Percentiles rank a stretch among this genome's conserved stretches.
These are phyloP conservation scores for Cheilosia pagana DNA, from an alignment of 2,888 invertebrate species.

Conservation along the genomic window DNA sequence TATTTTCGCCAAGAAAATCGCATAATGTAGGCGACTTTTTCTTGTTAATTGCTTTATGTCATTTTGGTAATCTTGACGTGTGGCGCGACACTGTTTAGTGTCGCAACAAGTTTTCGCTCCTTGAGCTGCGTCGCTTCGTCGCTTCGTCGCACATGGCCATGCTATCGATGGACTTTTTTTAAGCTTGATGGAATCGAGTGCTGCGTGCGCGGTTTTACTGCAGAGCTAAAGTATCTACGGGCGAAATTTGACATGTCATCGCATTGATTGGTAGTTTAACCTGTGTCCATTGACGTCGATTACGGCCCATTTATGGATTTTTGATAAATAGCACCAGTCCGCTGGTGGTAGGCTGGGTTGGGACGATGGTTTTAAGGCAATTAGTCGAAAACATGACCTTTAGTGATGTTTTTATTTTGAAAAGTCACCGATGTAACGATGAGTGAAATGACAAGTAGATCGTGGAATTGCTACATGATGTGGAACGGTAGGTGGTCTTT, in stretches of 20 bases:
- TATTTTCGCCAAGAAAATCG: constrained; percentile 23
- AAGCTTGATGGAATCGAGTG: constrained; percentile 33
- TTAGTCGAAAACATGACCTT: constrained; percentile 67
- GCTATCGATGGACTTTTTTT: constrained; percentile 16
- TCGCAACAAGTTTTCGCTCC: constrained; percentile 50
- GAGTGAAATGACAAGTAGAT: constrained; percentile 13
- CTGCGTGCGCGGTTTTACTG: constrained; percentile 28
- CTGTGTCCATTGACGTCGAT: constrained; percentile 71
- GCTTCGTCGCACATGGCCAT: not conserved
- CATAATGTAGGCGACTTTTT: constrained; percentile 39
- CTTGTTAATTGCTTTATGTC: constrained; percentile 73
- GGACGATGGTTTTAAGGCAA: constrained; percentile 57
- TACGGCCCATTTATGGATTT: constrained; percentile 63
- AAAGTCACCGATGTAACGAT: constrained; percentile 20
- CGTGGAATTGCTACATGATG: constrained; percentile 2
- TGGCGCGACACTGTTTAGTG: constrained; percentile 67
- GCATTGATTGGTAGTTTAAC: constrained; percentile 72
- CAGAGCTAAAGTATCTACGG: constrained; percentile 9
- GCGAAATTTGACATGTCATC: constrained; percentile 66
- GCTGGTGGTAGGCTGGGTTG: not conserved
- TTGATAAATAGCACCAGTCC: constrained; percentile 62
- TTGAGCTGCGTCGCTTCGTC: constrained; percentile 6
- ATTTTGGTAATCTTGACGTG: constrained; percentile 71
- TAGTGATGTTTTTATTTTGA: constrained; percentile 30
- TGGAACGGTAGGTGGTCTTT: no score